Evolutionary conservation across 1,140 invertebrate species (phyloP), one percentile per base, ranked within the genome.

Genomic region (Achatina immaculata): DNA sequence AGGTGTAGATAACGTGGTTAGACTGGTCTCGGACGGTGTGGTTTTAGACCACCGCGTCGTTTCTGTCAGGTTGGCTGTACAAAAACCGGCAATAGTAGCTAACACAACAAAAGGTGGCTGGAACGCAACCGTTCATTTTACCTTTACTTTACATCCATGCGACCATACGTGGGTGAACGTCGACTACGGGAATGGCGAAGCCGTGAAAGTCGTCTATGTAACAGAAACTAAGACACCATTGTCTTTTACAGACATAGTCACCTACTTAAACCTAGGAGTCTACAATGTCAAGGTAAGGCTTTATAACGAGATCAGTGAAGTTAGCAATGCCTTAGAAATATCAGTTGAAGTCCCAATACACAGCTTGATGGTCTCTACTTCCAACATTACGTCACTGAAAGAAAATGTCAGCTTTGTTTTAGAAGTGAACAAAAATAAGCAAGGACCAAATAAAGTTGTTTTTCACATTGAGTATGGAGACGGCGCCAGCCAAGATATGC

Each of bases 341-440:
- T 89, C 89, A 6, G 86, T 90, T 14, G 89, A 90, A 75, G 85
- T 89, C 14, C 87, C 87, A 0, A 76, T 90, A 16, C 77, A 45
- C 1, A 77, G 79, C 6, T 84, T 88, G 1, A 38, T 31, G 9
- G 80, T 87, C 4, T 73, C 65, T 34, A 77, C 86, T 9, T 75
- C 55, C 51, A 86, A 88, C 68, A 82, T 88, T 28, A 88, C 85
- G 6, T 83, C 85, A 34, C 84, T 84, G 58, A 73, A 82, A 21
- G 45, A 82, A 9, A 80, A 85, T 0, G 87, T 86, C 2, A 28
- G 65, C 21, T 66, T 89, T 45, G 69, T 73, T 0, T 80, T 89
- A 16, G 84, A 85, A 45, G n/a, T 89, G 4, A 88, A 89, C 80
- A 69, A 66, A 21, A 83, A 82, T 3, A 48, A 42, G 16, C 45